Evolutionary conservation across 2,797 vertebrate species (phyloP), one percentile per base, ranked within the genome.

Genomic region (Margarornis squamiger): DNA sequence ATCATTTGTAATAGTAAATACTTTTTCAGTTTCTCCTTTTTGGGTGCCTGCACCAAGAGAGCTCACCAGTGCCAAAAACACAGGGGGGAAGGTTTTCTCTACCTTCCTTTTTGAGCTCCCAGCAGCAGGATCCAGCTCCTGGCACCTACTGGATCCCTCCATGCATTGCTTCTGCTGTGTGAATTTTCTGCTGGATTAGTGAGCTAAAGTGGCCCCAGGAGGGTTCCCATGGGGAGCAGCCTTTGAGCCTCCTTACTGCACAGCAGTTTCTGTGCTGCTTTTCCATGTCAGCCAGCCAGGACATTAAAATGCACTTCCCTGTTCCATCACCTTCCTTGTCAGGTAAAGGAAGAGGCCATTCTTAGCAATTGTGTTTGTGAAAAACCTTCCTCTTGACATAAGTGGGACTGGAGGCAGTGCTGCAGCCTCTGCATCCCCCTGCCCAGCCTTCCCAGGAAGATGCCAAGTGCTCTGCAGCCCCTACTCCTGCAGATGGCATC

Each of bases 371-470:
- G 34, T 2, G 6, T 8, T 73, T 4, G 20, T 70, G 75, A 24
- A 74, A 74, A 95, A 4, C n/a, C 30, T 91, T 46, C 46, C 78
- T 61, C 20, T 32, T 8, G 14, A 48, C 18, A n/a, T 6, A 17
- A 4, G 39, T 3, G 62, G 30, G 24, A 2, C 70, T 32, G 65
- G 39, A 13, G 67, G n/a, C 43, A 21, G 7, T 23, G 7, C 34
- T 43, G 43, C 11, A 21, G 51, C 49, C 49, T 27, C 89, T 49
- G 67, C 70, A 45, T 30, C 70, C 48, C 59, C 36, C 49, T 41
- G 84, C 75, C 4, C 1, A 13, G 2, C 57, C 80, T 95, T 91
- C 55, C 84, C 75, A 91, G 87, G 92, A 86, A 94, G 67, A 90
- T 1, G 23, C 81, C 88, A 26, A 67, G 45, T 2, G 74, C 68